Evolutionary conservation across 2,797 vertebrate genomes (phyloP), one percentile per base, ranked within the genome.

Genomic region (Enteromius thamalakanensis): DNA sequence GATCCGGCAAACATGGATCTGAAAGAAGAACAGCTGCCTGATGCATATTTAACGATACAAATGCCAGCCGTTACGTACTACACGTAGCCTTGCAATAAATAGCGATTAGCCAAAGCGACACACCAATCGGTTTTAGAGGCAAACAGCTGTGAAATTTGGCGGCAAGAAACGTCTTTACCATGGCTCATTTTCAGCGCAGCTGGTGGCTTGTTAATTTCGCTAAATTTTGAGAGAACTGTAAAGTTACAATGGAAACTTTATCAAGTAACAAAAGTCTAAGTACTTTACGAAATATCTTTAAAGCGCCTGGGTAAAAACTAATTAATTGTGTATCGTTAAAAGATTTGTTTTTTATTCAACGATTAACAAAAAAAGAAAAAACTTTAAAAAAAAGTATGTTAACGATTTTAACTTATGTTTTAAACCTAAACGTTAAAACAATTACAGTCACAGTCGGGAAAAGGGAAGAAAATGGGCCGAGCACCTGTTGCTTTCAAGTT

Each of bases 111-210:
- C 72, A 55, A 83, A 74, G 80, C 62, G n/a, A 45, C 62, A 21
- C 42, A 47, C 37, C 78, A 47, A 40, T 62, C 14, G 32, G 76
- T 79, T 64, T 76, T n/a, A 51, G 23, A 80, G 65, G 76, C 60
- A 62, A 72, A 86, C 76, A 80, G 65, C 71, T 72, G 77, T 14
- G 76, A 74, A 49, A 80, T 76, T 58, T 80, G 76, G 83, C 74
- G 76, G 80, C 70, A 71, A 72, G 82, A 71, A 65, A 77, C 15
- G 53, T 79, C 37, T 34, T 79, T 32, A 70, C 79, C n/a, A 42
- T 55, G 53, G 42, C 37, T 60, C 68, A 51, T 72, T 76, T 83
- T 72, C 42, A 79, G 84, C 37, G 23, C 62, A 76, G 76, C 76
- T 84, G 76, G 79, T 80, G 55, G 58, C 68, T 42, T 75, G 60